These are phyloP conservation scores for Anticlea derivata DNA, from an alignment of 2,888 invertebrate species.

Conservation along the genomic window DNA sequence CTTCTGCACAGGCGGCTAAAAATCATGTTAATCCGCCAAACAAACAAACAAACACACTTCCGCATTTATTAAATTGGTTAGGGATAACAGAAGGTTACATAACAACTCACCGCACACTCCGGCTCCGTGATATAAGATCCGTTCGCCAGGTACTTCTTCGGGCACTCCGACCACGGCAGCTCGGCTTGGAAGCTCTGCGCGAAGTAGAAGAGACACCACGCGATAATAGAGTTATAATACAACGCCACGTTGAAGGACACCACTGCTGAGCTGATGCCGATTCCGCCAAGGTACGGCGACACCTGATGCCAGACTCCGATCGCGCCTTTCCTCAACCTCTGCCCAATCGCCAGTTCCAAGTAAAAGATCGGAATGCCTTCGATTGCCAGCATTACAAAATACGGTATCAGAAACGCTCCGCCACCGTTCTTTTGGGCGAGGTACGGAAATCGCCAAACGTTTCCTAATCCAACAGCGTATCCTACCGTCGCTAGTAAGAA, in stretches of 20 bases:
- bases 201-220: conserved; percentile 98
- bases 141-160: conserved; percentile 91
- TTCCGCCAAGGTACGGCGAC: conserved; percentile 93
- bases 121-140: conserved; percentile 91
- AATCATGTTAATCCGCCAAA: too few relatives aligned
- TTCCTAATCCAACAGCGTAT: conserved; percentile 96
- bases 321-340: conserved; percentile 95
- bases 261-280: conserved; percentile 96
- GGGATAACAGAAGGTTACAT: not conserved
- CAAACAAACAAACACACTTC: too few relatives aligned
- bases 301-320: conserved; percentile 98
- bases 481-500: conserved; percentile 97
- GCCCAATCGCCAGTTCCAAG: conserved; percentile 97
- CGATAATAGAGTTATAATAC: conserved; percentile 98
- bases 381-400: conserved; percentile 96
- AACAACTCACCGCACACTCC: conserved; percentile 90
- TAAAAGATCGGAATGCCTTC: conserved; percentile 98
- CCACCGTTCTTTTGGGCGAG: conserved; percentile 97
- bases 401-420: conserved; percentile 98
- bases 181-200: conserved; percentile 96
- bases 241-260: conserved; percentile 98
- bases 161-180: conserved; percentile 96
- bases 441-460: conserved; percentile 98
- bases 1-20: too few relatives aligned
- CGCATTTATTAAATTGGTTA: too few relatives aligned